phyloP scores from a whole-genome alignment of 1,140 invertebrate species.

The Odontomachus brunneus region DNA sequence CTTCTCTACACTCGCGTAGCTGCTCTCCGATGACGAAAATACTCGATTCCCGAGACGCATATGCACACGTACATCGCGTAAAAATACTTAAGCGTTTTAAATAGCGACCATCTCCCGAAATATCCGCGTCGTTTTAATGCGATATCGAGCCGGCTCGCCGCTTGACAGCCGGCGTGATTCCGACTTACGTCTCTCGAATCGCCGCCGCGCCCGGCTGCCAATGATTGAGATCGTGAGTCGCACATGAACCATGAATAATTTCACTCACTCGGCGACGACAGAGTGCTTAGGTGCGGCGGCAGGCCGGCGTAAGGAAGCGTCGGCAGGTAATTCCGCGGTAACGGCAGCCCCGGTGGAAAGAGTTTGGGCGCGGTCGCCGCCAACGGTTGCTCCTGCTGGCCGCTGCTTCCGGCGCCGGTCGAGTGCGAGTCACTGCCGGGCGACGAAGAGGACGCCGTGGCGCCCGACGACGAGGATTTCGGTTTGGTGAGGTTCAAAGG shows the following conservation, averaged over 20 bases:
- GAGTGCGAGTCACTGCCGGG: conserved; percentile 84
- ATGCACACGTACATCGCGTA: background rate
- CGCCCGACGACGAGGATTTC: conserved; percentile 86
- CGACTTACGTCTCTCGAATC: no score
- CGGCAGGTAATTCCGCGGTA: conserved; percentile 87
- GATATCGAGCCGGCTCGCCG: background rate
- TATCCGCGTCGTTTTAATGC: conserved; percentile 4
- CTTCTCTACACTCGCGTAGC: no score
- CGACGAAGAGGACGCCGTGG: conserved; percentile 77
- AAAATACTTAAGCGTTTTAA: conserved; percentile 29
- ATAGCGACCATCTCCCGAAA: conserved; percentile 7
- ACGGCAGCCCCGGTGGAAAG: conserved; percentile 85
- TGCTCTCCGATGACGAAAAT: background rate
- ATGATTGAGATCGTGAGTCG: no score
- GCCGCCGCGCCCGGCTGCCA: no score
- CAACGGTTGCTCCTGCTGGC: conserved; percentile 86
- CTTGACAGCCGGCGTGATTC: background rate
- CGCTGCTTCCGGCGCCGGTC: conserved; percentile 83
- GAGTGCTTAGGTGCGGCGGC: conserved; percentile 85
- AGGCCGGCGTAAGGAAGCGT: conserved; percentile 86
- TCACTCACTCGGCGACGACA: conserved; percentile 81
- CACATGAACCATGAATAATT: background rate
- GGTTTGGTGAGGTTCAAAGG: conserved; percentile 96
- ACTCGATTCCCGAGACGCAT: background rate
- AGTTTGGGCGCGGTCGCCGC: conserved; percentile 87